These are phyloP conservation scores for Nemapogon koenigi DNA, from an alignment of 2,888 invertebrate species.

Conservation along the genomic window DNA sequence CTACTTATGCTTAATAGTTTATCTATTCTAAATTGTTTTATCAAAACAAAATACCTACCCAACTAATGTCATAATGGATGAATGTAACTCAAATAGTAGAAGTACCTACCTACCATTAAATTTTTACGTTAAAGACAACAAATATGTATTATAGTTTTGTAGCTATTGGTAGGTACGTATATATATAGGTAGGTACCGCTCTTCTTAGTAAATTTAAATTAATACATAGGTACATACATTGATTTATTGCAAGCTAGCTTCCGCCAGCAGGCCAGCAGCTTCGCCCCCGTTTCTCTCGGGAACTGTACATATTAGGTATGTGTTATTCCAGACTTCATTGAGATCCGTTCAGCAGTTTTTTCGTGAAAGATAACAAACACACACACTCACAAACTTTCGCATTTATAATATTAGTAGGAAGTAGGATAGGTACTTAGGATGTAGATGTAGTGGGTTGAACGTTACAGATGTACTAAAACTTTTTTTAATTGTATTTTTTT, in stretches of 20 bases:
- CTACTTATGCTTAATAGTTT: conserved; percentile 3
- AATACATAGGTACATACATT: neutral
- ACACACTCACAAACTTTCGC: neutral
- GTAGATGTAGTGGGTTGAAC: neutral
- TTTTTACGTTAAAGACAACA: conserved; percentile 7
- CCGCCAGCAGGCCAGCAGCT: neutral
- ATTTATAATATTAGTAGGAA: too few species aligned
- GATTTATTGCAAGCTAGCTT: neutral
- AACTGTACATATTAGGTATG: neutral
- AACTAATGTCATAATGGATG: conserved; percentile 4
- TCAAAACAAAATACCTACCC: neutral
- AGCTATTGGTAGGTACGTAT: neutral
- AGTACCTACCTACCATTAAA: conserved; percentile 2
- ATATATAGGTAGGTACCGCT: neutral
- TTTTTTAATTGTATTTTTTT: neutral
- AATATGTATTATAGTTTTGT: conserved; percentile 4
- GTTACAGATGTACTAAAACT: neutral
- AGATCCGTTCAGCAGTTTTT: neutral
- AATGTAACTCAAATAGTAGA: conserved; percentile 6
- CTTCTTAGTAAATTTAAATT: neutral
- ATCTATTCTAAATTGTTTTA: conserved; percentile 8
- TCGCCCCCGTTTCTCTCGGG: too few species aligned
- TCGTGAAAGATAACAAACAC: neutral
- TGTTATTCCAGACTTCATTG: neutral
- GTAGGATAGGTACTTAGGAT: neutral